phyloP scores from a whole-genome alignment of 1,140 invertebrate genomes.

The Brachionus calyciflorus region DNA sequence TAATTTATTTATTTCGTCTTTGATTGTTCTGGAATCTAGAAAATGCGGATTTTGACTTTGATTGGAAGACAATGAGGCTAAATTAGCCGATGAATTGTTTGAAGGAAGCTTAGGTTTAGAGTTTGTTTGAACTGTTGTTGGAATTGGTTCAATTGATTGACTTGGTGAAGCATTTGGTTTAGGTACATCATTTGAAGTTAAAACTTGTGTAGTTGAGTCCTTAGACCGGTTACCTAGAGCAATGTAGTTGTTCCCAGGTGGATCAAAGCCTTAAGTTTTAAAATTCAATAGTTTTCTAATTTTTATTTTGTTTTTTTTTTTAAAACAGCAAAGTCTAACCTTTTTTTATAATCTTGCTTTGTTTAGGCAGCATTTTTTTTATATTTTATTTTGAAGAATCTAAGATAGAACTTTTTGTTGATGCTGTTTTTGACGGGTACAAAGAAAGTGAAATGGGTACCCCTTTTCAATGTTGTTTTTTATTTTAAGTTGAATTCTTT shows the following conservation, averaged over 20 bases:
- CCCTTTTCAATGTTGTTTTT: no score
- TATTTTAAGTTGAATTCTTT: no score
- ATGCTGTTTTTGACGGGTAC: no score
- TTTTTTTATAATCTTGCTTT: constrained; percentile 26
- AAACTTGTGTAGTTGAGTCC: not conserved
- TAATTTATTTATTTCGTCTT: constrained; percentile 25
- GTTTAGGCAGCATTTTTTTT: constrained; percentile 35
- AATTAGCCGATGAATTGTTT: constrained; percentile 22
- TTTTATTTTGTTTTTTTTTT: not conserved
- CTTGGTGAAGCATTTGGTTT: not conserved
- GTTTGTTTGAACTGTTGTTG: not conserved
- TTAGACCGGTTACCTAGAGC: constrained; percentile 19
- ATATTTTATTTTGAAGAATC: not conserved
- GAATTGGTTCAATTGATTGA: constrained; percentile 3
- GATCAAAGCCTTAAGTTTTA: constrained; percentile 22
- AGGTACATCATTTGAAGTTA: not conserved
- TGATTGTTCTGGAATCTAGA: constrained; percentile 31
- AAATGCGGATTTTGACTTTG: not conserved
- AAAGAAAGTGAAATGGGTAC: no score
- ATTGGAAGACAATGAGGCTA: not conserved
- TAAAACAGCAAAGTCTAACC: not conserved
- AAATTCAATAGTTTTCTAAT: not conserved
- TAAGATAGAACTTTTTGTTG: no score
- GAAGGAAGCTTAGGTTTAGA: not conserved
- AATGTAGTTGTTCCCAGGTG: constrained; percentile 46